phyloP scores from a whole-genome alignment of 2,113 vertebrate species.

The Copsychus sechellarum region DNA sequence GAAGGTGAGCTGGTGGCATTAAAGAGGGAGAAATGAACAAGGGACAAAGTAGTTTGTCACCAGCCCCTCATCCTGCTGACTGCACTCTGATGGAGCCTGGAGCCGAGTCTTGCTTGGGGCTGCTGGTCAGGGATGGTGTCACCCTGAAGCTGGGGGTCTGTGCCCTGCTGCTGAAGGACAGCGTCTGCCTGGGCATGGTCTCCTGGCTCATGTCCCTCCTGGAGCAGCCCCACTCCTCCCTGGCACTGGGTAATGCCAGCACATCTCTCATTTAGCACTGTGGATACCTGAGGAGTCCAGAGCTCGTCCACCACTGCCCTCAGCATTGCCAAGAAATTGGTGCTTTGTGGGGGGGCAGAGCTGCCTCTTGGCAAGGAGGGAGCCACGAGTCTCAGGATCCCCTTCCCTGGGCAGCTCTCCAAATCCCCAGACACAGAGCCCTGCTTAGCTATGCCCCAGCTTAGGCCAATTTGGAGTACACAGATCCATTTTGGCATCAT shows the following conservation, averaged over 20 bases:
- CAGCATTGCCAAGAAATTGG: background rate
- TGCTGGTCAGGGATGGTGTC: background rate
- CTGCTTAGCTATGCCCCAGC: background rate
- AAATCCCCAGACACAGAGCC: background rate
- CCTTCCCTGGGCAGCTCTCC: background rate
- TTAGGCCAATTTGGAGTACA: background rate
- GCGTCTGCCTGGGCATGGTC: background rate
- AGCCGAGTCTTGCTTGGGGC: background rate
- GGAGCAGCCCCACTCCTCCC: background rate
- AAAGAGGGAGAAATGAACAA: background rate
- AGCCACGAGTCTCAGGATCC: rapidly evolving
- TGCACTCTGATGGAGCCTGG: background rate
- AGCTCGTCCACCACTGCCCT: background rate
- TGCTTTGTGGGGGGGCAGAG: background rate
- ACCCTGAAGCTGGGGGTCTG: background rate
- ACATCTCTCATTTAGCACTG: background rate
- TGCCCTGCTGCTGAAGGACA: background rate
- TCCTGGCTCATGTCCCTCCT: background rate
- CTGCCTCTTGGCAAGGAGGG: background rate
- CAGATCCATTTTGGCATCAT: background rate
- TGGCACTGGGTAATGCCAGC: background rate
- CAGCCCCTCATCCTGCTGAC: background rate
- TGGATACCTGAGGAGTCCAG: background rate
- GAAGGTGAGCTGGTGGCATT: background rate
- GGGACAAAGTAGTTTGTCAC: background rate